Conservation (phyloP, 2,888 invertebrate genomes). For the Limnephilus lunatus region DNA sequence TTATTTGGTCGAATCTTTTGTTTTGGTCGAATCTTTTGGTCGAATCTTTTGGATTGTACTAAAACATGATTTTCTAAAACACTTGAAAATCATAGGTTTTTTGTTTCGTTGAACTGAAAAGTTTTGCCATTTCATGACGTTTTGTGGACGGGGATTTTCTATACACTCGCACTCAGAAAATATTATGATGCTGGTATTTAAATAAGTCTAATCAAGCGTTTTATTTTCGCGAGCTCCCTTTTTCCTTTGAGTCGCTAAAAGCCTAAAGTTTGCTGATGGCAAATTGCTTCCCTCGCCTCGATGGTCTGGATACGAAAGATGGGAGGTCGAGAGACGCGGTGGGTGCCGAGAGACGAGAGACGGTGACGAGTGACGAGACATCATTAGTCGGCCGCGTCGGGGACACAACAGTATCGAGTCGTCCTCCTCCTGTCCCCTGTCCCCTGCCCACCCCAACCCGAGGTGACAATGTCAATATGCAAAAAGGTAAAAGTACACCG, state of each 20-base stretch:
- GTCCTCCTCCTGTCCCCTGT: not conserved
- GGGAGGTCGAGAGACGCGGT: not conserved
- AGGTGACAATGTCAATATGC: conserved; percentile 3
- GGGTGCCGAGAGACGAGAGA: not conserved
- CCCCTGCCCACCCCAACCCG: not conserved
- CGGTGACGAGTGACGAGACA: conserved; percentile 22
- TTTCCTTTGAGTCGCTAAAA: conserved; percentile 23
- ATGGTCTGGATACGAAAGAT: not conserved
- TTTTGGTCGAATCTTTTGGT: no score
- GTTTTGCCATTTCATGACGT: not conserved
- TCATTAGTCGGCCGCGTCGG: conserved; percentile 32
- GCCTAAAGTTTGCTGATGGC: conserved; percentile 6
- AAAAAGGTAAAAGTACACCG: conserved; percentile 6
- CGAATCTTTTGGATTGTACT: no score
- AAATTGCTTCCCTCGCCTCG: conserved; percentile 27
- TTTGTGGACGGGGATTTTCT: not conserved
- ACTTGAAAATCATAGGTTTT: no score
- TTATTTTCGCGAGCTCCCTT: not conserved
- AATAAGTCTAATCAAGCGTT: conserved; percentile 2
- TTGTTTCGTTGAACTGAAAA: no score
- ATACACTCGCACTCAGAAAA: not conserved
- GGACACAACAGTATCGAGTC: conserved; percentile 41
- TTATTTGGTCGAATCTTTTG: no score
- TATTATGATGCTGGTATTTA: not conserved
- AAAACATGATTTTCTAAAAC: no score